These are phyloP conservation scores for Upupa epops DNA, from an alignment of 2,113 vertebrate genomes.

Conservation along the genomic window DNA sequence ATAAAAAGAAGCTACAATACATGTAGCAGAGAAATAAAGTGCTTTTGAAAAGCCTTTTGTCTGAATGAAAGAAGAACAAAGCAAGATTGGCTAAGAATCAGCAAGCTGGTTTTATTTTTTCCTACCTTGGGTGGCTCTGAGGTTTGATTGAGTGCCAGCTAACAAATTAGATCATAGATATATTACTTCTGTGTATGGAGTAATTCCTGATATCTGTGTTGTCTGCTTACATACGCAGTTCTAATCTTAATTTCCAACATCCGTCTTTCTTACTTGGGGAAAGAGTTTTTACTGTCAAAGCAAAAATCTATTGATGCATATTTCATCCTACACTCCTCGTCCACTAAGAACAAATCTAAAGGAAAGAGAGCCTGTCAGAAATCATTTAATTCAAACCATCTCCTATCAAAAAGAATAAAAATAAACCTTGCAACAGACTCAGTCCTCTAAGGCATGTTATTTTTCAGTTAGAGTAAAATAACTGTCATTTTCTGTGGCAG, in stretches of 20 bases:
- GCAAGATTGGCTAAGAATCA: conserved; percentile 12
- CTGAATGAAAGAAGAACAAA: conserved; percentile 35
- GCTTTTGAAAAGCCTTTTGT: conserved; percentile 35
- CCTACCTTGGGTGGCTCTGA: conserved; percentile 35
- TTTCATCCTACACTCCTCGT: not conserved
- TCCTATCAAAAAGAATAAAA: not conserved
- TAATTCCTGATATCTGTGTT: not conserved
- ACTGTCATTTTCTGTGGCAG: not conserved
- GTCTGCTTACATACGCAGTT: not conserved
- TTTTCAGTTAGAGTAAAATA: not conserved
- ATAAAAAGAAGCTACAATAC: conserved; percentile 28
- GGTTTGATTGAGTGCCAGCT: conserved; percentile 36
- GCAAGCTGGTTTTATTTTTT: not conserved
- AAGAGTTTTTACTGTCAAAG: not conserved
- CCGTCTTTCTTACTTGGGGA: not conserved
- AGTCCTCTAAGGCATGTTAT: not conserved
- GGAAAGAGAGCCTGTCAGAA: not conserved
- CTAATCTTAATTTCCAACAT: conserved; percentile 7
- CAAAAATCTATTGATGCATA: not conserved
- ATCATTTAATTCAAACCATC: not conserved
- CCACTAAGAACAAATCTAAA: not conserved
- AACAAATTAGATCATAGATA: conserved; percentile 50
- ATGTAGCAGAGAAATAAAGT: conserved; percentile 4
- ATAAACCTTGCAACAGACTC: not conserved
- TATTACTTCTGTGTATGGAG: not conserved